phyloP scores from a whole-genome alignment of 2,888 invertebrate genomes.

The Drosophila mercatorum region DNA sequence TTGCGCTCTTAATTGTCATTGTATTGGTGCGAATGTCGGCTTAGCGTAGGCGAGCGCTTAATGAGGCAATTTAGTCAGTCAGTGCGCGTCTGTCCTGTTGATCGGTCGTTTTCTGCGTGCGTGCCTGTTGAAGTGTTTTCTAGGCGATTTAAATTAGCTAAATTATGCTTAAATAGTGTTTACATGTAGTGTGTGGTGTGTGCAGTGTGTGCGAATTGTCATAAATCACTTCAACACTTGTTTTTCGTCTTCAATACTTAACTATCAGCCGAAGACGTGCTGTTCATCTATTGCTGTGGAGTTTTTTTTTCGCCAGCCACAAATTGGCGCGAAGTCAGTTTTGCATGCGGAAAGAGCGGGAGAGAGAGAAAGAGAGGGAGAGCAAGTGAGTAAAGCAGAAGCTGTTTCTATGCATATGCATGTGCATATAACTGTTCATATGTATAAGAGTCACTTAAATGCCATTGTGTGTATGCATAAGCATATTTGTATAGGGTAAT shows the following conservation, averaged over 20 bases:
- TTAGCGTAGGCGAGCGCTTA: slow-evolving; percentile 15
- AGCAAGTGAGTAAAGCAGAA: background rate
- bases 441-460: background rate
- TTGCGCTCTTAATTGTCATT: slow-evolving; percentile 1
- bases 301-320: slow-evolving; percentile 1
- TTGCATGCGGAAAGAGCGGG: background rate
- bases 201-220: background rate
- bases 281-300: background rate
- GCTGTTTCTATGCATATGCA: background rate
- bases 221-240: slow-evolving; percentile 3
- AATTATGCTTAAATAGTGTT: background rate
- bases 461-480: background rate
- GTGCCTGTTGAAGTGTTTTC: background rate
- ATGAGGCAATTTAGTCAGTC: slow-evolving; percentile 8
- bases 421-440: background rate
- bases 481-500: background rate
- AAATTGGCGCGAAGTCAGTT: slow-evolving; percentile 2
- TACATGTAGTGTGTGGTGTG: no score
- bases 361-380: background rate
- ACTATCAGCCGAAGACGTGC: background rate
- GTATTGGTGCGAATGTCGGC: slow-evolving; percentile 6
- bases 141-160: background rate
- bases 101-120: slow-evolving; percentile 5
- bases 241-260: background rate
- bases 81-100: slow-evolving; percentile 6